Evolutionary conservation across 2,113 vertebrate genomes (phyloP).

Genomic region (Gambusia affinis): DNA sequence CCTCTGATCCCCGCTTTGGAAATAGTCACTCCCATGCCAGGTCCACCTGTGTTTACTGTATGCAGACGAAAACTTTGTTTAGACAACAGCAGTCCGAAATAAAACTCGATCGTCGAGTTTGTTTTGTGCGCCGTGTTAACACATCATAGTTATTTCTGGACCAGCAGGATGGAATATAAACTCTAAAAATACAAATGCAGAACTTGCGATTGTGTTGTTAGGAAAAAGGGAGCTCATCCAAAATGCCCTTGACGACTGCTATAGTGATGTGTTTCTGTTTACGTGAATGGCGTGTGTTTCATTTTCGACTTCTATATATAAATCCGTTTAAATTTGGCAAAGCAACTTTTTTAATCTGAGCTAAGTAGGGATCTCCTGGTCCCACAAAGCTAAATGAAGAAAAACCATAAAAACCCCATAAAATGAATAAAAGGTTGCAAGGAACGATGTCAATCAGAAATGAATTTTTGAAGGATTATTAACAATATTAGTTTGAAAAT

Average conservation of each 20-base stretch:
- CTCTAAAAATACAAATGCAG: not conserved
- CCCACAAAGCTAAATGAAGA: not conserved
- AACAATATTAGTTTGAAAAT: too few species aligned
- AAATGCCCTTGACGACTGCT: not conserved
- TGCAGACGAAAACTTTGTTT: not conserved
- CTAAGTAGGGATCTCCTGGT: not conserved
- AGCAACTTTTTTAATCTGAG: not conserved
- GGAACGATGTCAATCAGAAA: too few species aligned
- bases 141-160: slow-evolving; percentile 4
- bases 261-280: not conserved
- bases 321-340: not conserved
- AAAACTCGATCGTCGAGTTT: slow-evolving; percentile 1
- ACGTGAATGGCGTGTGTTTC: not conserved
- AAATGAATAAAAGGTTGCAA: too few species aligned
- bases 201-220: not conserved
- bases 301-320: too few species aligned
- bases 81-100: slow-evolving; percentile 11
- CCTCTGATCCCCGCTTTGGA: slow-evolving; percentile 15
- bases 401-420: not conserved
- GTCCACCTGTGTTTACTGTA: slow-evolving; percentile 20
- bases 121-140: not conserved
- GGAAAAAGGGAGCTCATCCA: not conserved
- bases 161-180: not conserved
- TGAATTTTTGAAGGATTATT: too few species aligned
- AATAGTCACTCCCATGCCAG: slow-evolving; percentile 30